phyloP scores from a whole-genome alignment of 2,888 invertebrate species.

The Napeogenes inachia region DNA sequence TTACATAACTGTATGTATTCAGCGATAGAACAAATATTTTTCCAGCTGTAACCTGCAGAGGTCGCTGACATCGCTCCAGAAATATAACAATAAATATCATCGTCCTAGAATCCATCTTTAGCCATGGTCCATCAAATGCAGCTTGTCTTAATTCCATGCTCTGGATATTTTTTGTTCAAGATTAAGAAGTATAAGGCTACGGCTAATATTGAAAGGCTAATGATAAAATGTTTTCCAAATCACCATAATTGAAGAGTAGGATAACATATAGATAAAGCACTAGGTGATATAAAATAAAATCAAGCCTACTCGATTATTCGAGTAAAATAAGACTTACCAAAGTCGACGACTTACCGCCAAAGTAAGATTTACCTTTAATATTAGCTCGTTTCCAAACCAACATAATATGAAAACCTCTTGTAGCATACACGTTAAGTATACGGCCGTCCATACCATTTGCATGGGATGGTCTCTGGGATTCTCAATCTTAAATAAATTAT shows the following conservation, averaged over 20 bases:
- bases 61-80: slow-evolving; percentile 70
- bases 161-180: slow-evolving; percentile 39
- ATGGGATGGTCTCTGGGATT: slow-evolving; percentile 66
- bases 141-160: slow-evolving; percentile 68
- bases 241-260: too few relatives aligned
- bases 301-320: background rate
- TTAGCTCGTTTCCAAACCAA: slow-evolving; percentile 73
- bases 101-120: slow-evolving; percentile 50
- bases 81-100: slow-evolving; percentile 64
- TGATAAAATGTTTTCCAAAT: too few relatives aligned
- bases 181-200: too few relatives aligned
- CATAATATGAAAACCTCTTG: slow-evolving; percentile 72
- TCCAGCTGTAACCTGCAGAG: slow-evolving; percentile 71
- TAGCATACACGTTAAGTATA: slow-evolving; percentile 72
- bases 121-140: slow-evolving; percentile 74
- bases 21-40: slow-evolving; percentile 74
- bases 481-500: slow-evolving; percentile 51
- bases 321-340: too few relatives aligned
- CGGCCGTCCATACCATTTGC: slow-evolving; percentile 72
- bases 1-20: slow-evolving; percentile 72
- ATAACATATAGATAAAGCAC: too few relatives aligned
- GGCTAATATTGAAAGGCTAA: too few relatives aligned
- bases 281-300: background rate
- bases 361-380: slow-evolving; percentile 56
- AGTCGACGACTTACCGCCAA: background rate